These are phyloP conservation scores for Hucho hucho DNA, from an alignment of 2,113 vertebrate species.

Conservation along the genomic window DNA sequence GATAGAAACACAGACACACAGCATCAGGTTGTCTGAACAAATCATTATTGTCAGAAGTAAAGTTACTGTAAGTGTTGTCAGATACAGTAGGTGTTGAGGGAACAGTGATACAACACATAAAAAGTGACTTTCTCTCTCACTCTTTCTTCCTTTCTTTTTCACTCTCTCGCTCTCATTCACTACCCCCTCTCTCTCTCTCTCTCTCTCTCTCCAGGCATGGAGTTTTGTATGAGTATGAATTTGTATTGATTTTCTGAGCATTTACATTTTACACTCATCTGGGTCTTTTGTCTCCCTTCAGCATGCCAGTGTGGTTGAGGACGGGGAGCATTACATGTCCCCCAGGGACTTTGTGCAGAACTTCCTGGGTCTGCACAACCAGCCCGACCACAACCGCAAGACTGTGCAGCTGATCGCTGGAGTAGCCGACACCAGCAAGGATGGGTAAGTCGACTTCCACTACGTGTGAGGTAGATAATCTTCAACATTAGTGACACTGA, in stretches of 20 bases:
- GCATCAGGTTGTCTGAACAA: slow-evolving; percentile 35
- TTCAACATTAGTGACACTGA: too few species aligned
- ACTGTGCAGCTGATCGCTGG: slow-evolving; percentile 90
- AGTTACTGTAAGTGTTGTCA: slow-evolving; percentile 20
- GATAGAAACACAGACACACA: slow-evolving; percentile 31
- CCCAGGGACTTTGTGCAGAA: slow-evolving; percentile 90
- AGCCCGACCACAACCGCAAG: slow-evolving; percentile 82
- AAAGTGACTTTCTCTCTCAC: too few species aligned
- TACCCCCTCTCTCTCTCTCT: too few species aligned
- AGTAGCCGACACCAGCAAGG: slow-evolving; percentile 94
- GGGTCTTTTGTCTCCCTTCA: slow-evolving; percentile 51
- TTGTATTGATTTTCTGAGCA: background rate
- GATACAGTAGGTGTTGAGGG: slow-evolving; percentile 4
- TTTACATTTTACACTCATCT: slow-evolving; percentile 5
- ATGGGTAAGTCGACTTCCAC: slow-evolving; percentile 80
- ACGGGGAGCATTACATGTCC: slow-evolving; percentile 93
- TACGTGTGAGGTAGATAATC: too few species aligned
- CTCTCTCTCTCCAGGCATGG: background rate
- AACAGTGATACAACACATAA: slow-evolving; percentile 41
- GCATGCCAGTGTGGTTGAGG: slow-evolving; percentile 88
- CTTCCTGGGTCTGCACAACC: slow-evolving; percentile 86
- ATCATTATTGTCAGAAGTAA: slow-evolving; percentile 37
- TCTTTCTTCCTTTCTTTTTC: too few species aligned
- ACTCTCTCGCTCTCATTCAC: too few species aligned
- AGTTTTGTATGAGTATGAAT: background rate